phyloP scores from a whole-genome alignment of 2,888 invertebrate species.

The Mylabris sibirica region DNA sequence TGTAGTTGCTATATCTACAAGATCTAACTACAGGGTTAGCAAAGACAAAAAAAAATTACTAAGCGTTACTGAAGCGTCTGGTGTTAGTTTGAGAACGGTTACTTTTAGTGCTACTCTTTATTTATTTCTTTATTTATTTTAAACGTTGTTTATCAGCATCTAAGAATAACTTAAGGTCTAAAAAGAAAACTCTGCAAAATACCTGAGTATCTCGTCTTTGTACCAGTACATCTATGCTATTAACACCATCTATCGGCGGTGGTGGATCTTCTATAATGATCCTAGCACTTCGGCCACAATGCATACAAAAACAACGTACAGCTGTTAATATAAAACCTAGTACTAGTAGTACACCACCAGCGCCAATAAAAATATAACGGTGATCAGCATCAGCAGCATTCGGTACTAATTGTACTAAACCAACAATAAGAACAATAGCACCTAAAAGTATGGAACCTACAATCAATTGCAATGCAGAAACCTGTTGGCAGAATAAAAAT shows the following conservation, averaged over 20 bases:
- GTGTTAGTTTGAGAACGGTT: conserved; percentile 14
- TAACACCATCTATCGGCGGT: conserved; percentile 62
- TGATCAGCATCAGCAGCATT: conserved; percentile 80
- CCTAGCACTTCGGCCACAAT: conserved; percentile 65
- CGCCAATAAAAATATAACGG: conserved; percentile 74
- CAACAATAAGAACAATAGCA: conserved; percentile 77
- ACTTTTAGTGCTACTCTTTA: neutral
- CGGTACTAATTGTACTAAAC: conserved; percentile 78
- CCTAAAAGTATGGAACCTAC: conserved; percentile 78
- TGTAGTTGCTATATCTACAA: neutral
- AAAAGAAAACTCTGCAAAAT: too few species aligned
- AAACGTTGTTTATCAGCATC: neutral
- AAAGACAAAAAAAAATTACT: conserved; percentile 2
- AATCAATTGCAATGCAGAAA: conserved; percentile 76
- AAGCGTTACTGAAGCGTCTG: conserved; percentile 16
- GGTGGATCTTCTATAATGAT: conserved; percentile 60
- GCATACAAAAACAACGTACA: conserved; percentile 73
- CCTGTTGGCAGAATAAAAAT: conserved; percentile 58
- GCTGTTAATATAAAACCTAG: conserved; percentile 71
- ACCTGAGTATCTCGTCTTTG: conserved; percentile 59
- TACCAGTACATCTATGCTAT: conserved; percentile 64
- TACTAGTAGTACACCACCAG: conserved; percentile 70
- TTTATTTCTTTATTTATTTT: neutral
- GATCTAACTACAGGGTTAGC: conserved; percentile 7
- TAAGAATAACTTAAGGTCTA: neutral